phyloP scores from a whole-genome alignment of 2,113 vertebrate species.

The Psophia crepitans region DNA sequence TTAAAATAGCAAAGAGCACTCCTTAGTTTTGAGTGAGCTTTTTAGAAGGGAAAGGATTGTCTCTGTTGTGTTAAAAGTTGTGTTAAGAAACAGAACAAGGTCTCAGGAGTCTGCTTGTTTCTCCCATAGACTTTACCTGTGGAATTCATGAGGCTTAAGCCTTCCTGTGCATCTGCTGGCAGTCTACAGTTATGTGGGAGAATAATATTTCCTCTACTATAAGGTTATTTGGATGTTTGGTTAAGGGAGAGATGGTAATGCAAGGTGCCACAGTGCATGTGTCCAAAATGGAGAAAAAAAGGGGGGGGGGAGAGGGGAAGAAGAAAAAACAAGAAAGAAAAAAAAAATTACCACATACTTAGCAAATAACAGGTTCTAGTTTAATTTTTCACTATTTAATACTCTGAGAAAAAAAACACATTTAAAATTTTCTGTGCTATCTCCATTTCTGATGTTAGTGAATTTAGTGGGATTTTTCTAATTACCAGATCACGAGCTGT shows the following conservation, averaged over 20 bases:
- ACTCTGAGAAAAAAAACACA: not conserved
- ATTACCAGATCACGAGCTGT: not conserved
- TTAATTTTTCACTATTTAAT: not conserved
- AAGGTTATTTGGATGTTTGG: not conserved
- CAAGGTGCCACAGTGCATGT: not conserved
- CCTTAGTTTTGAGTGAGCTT: not conserved
- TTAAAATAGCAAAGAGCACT: not conserved
- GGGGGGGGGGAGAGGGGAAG: too few species aligned
- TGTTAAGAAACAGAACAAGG: not conserved
- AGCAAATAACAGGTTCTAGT: not conserved
- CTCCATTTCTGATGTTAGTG: not conserved
- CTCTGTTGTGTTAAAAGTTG: not conserved
- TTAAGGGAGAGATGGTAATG: not conserved
- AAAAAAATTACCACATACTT: not conserved
- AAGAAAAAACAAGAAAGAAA: accelerated
- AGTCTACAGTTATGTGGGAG: not conserved
- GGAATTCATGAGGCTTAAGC: not conserved
- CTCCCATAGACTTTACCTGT: not conserved
- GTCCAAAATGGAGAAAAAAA: not conserved
- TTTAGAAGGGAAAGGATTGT: not conserved
- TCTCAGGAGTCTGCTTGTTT: not conserved
- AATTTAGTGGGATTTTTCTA: not conserved
- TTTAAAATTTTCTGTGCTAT: not conserved
- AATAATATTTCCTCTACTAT: not conserved
- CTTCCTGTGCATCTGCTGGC: not conserved